Evolutionary conservation across 2,113 vertebrate species (phyloP).

Genomic region (Hypocryptadius cinnamomeus): DNA sequence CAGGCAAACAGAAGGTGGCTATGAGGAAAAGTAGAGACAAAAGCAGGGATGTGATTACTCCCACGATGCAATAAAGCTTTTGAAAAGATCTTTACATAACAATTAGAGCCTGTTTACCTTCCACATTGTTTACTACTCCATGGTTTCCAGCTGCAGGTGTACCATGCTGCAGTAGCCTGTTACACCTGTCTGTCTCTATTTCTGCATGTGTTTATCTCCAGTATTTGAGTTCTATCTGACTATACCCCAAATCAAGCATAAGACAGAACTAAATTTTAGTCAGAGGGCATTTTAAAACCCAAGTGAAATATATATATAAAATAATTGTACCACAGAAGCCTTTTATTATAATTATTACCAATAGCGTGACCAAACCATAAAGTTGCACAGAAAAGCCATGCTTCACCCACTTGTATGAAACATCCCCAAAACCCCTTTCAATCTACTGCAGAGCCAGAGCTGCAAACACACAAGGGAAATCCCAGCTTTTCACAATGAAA

Average conservation of each 20-base stretch:
- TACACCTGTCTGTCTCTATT: not conserved
- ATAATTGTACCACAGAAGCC: not conserved
- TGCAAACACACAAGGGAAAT: not conserved
- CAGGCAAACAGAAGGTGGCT: not conserved
- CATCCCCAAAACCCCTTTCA: not conserved
- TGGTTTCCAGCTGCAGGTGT: not conserved
- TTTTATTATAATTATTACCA: not conserved
- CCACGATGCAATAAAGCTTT: not conserved
- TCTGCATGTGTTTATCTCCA: not conserved
- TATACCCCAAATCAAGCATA: not conserved
- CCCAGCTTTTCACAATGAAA: not conserved
- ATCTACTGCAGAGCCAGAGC: not conserved
- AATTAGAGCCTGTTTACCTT: not conserved
- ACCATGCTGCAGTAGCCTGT: not conserved
- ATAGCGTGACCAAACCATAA: not conserved
- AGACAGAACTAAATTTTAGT: not conserved
- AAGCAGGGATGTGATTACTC: not conserved
- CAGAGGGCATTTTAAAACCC: not conserved
- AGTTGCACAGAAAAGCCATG: not conserved
- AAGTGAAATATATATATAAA: not conserved
- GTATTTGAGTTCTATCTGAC: not conserved
- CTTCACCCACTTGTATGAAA: not conserved
- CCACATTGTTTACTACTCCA: not conserved
- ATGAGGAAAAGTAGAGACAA: not conserved
- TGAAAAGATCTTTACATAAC: not conserved